Conservation (phyloP, 2,797 vertebrate species). For the Gila robusta region DNA sequence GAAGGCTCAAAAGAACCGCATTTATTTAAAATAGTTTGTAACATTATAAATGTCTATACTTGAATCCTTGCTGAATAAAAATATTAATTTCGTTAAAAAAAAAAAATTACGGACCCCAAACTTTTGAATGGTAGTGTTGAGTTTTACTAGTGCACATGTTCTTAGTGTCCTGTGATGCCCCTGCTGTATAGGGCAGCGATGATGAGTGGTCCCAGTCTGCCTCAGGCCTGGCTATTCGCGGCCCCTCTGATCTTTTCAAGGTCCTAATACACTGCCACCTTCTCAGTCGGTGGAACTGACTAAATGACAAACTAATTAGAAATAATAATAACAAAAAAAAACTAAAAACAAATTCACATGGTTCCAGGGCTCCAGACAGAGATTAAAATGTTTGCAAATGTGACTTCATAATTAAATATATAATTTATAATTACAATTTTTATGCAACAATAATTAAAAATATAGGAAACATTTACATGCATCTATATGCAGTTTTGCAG, state of each 20-base stretch:
- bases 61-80: not conserved
- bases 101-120: not conserved
- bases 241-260: slow-evolving; percentile 73
- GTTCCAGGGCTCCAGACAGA: not conserved
- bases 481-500: not conserved
- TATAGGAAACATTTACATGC: not conserved
- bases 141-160: slow-evolving; percentile 34
- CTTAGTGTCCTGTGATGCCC: slow-evolving; percentile 72
- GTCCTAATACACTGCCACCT: slow-evolving; percentile 67
- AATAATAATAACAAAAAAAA: not conserved
- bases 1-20: not conserved
- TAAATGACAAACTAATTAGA: slow-evolving; percentile 31
- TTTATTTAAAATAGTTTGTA: not conserved
- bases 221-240: slow-evolving; percentile 73
- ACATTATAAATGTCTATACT: not conserved
- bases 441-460: not conserved
- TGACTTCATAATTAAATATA: not conserved
- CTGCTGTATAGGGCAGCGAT: slow-evolving; percentile 78
- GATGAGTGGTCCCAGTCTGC: slow-evolving; percentile 72
- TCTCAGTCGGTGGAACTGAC: slow-evolving; percentile 58
- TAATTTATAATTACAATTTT: fast-evolving
- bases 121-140: not conserved
- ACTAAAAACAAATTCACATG: not conserved
- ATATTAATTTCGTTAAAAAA: not conserved
- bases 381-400: not conserved